Evolutionary conservation across 2,797 vertebrate species (phyloP).

Genomic region (Merluccius polli): DNA sequence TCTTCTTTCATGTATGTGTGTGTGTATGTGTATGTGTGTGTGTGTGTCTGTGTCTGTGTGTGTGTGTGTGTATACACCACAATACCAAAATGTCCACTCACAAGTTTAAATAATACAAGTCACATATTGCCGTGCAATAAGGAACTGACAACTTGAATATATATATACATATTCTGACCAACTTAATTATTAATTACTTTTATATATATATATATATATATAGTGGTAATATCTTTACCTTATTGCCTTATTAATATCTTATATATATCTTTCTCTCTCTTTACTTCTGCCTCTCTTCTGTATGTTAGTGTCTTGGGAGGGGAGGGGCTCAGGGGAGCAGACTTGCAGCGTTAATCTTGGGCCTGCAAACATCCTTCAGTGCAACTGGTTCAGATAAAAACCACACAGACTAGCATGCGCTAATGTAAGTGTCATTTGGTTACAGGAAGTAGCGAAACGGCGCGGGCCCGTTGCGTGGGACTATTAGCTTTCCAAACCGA

Average conservation of each 20-base stretch:
- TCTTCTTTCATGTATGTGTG: not conserved
- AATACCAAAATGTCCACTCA: not conserved
- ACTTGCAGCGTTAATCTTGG: not conserved
- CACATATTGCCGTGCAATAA: not conserved
- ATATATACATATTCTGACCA: not conserved
- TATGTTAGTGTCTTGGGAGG: not conserved
- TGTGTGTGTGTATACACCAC: constrained; percentile 1
- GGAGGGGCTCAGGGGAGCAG: not conserved
- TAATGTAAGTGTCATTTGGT: not conserved
- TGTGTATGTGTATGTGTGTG: constrained; percentile 1
- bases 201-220: too few species aligned
- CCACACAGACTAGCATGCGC: not conserved
- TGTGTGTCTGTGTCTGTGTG: constrained; percentile 21
- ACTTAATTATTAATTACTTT: not conserved
- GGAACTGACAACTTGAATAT: not conserved
- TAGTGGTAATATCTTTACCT: too few species aligned
- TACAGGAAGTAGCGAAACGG: not conserved
- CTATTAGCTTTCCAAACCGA: too few species aligned
- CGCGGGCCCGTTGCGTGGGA: too few species aligned
- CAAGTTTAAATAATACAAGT: not conserved
- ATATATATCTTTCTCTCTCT: not conserved
- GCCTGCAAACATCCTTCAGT: not conserved
- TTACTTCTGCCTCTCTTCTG: not conserved
- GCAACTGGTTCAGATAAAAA: not conserved
- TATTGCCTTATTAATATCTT: not conserved